phyloP scores from a whole-genome alignment of 1,140 invertebrate genomes.

The Orchestia grillus region DNA sequence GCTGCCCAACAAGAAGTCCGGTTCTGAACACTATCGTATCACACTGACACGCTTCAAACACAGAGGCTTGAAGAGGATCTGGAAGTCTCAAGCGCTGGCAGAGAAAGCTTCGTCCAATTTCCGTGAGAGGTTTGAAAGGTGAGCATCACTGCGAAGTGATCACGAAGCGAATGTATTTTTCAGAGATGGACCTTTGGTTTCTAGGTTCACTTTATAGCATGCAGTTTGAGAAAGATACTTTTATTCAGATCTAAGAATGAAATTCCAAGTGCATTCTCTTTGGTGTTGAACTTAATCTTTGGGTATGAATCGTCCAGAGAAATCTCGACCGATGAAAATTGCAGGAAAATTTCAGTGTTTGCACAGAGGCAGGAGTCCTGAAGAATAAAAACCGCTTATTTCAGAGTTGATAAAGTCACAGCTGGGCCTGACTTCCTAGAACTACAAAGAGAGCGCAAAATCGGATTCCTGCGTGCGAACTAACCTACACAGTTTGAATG shows the following conservation, averaged over 20 bases:
- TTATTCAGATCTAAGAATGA: not conserved
- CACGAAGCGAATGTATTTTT: not conserved
- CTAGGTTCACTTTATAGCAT: slow-evolving; percentile 2
- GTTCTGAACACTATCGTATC: not conserved
- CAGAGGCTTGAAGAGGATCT: not conserved
- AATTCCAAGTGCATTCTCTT: not conserved
- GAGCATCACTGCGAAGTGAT: slow-evolving; percentile 32
- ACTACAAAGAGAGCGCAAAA: not conserved
- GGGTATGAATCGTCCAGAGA: not conserved
- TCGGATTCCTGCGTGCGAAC: too few species aligned
- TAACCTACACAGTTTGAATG: too few species aligned
- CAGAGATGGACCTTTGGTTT: slow-evolving; percentile 9
- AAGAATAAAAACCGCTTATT: not conserved
- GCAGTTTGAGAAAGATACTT: not conserved
- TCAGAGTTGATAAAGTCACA: not conserved
- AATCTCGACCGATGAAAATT: not conserved
- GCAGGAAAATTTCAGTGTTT: not conserved
- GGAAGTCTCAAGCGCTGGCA: not conserved
- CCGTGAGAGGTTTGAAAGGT: slow-evolving; percentile 35
- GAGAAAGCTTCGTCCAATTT: slow-evolving; percentile 53
- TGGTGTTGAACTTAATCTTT: not conserved
- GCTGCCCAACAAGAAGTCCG: not conserved
- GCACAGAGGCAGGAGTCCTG: not conserved
- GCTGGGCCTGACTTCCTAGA: not conserved
- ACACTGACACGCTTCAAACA: slow-evolving; percentile 18